Evolutionary conservation across 2,797 vertebrate genomes (phyloP).

Genomic region (Ceryle rudis): DNA sequence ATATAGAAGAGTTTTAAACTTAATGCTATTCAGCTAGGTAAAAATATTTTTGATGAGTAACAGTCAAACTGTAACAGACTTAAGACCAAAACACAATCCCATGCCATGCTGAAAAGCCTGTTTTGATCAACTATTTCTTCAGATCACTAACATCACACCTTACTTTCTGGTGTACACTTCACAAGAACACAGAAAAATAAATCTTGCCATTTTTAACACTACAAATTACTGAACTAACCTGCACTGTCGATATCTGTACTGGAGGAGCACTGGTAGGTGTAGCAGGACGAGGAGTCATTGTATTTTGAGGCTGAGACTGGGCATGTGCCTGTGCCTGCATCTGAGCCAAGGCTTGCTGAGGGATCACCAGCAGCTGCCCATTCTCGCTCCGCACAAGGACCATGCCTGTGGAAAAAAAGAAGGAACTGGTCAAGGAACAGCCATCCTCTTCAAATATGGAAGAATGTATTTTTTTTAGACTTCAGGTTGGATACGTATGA

Average conservation of each 20-base stretch:
- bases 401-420: conserved; percentile 87
- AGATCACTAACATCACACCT: background rate
- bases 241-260: conserved; percentile 90
- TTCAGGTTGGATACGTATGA: background rate
- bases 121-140: background rate
- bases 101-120: background rate
- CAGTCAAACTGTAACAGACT: background rate
- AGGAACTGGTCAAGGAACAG: background rate
- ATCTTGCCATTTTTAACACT: background rate
- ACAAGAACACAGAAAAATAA: background rate
- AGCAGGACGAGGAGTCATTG: conserved; percentile 90
- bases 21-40: background rate
- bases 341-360: conserved; percentile 91
- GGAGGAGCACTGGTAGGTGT: conserved; percentile 88
- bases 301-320: conserved; percentile 91
- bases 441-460: background rate
- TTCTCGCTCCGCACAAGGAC: conserved; percentile 95
- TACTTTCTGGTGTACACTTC: background rate
- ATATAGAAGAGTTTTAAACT: background rate
- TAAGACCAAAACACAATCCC: background rate
- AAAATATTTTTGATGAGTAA: conserved; percentile 16
- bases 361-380: conserved; percentile 94
- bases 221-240: conserved; percentile 82
- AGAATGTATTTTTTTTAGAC: fast-evolving
- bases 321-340: conserved; percentile 94